A percentile compares a stretch with the other conserved stretches of the same genome.
Evolutionary conservation across 2,888 invertebrate genomes (phyloP).

Genomic region (Apoda limacodes): DNA sequence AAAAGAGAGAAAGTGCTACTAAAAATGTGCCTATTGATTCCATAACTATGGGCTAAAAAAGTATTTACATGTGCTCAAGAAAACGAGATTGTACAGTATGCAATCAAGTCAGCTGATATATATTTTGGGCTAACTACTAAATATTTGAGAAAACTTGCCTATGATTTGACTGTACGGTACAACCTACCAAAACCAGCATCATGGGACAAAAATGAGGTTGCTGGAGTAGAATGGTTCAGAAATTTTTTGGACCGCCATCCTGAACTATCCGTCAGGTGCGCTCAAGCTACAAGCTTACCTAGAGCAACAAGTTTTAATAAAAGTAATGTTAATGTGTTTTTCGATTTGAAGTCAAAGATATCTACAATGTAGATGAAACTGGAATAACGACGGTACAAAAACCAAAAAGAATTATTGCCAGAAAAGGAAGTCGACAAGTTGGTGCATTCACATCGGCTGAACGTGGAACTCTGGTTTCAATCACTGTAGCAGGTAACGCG

Average conservation of each 20-base stretch:
- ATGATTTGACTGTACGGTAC: constrained; percentile 9
- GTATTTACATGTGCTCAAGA: constrained; percentile 10
- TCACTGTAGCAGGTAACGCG: constrained; percentile 27
- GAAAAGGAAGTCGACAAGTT: constrained; percentile 22
- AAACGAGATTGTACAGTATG: constrained; percentile 7
- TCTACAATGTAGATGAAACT: constrained; percentile 20
- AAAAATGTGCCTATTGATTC: constrained; percentile 1
- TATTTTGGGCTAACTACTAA: constrained; percentile 13
- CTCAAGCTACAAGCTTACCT: constrained; percentile 22
- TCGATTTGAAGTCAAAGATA: constrained; percentile 19
- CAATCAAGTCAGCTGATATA: constrained; percentile 12
- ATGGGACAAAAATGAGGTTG: constrained; percentile 19
- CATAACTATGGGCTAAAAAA: constrained; percentile 7
- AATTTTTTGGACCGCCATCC: constrained; percentile 21
- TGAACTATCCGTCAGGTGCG: constrained; percentile 18
- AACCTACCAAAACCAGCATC: constrained; percentile 11
- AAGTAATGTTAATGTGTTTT: constrained; percentile 20
- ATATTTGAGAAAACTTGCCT: constrained; percentile 11
- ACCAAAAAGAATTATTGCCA: constrained; percentile 19
- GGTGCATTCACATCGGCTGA: constrained; percentile 31
- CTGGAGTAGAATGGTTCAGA: constrained; percentile 19
- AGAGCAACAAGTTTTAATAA: constrained; percentile 21
- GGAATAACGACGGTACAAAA: constrained; percentile 23
- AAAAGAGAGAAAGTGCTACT: constrained; percentile 5
- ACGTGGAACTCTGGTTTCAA: constrained; percentile 28